A percentile compares a stretch with the other conserved stretches of the same genome.
Conservation (phyloP, 1,140 invertebrate genomes). For the Octopus sinensis region DNA sequence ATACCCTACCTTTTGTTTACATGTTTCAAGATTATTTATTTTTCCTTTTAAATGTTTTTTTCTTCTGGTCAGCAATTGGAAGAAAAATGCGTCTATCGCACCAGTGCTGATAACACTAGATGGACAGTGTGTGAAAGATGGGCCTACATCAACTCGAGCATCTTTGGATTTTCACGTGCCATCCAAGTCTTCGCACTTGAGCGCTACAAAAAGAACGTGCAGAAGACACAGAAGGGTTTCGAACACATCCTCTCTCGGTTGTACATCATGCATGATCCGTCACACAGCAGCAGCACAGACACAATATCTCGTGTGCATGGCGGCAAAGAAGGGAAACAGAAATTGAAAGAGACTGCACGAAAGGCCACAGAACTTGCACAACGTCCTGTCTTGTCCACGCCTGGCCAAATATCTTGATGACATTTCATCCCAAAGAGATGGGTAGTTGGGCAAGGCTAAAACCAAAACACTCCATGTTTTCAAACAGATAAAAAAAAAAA, state of each 20-base stretch:
- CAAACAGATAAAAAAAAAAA: too few relatives aligned
- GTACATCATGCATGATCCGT: conserved; percentile 22
- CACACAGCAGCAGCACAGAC: conserved; percentile 8
- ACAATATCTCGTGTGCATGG: conserved; percentile 9
- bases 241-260: conserved; percentile 58
- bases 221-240: conserved; percentile 77
- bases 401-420: not conserved
- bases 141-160: conserved; percentile 78
- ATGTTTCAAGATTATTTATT: not conserved
- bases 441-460: too few relatives aligned
- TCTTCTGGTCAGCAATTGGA: conserved; percentile 71
- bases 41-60: not conserved
- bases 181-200: conserved; percentile 85
- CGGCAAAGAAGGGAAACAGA: conserved; percentile 14
- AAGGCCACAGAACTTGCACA: conserved; percentile 34
- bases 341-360: conserved; percentile 33
- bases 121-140: conserved; percentile 75
- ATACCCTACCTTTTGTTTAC: too few relatives aligned
- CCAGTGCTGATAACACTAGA: conserved; percentile 67
- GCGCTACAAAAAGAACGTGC: conserved; percentile 79
- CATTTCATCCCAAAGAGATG: too few relatives aligned
- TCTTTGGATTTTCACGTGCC: conserved; percentile 80
- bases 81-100: conserved; percentile 81
- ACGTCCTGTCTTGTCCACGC: not conserved
- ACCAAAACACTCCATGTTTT: too few relatives aligned